Evolutionary conservation across 2,113 vertebrate species (phyloP), one percentile per base, ranked within the genome.

Genomic region (Vulpes lagopus): DNA sequence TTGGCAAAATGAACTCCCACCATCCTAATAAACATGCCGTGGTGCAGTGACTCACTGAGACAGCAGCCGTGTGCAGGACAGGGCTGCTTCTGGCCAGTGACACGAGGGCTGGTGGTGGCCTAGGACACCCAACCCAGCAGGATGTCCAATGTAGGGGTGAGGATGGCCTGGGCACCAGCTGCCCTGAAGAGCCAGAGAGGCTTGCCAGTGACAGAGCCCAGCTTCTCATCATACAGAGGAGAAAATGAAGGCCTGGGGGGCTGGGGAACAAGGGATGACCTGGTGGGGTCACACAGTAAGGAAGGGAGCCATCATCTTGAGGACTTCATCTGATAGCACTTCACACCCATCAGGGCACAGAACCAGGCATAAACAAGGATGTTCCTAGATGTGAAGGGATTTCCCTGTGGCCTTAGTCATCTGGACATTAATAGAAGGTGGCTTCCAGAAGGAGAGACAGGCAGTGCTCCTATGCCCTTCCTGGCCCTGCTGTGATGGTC

Each of bases 1-100:
- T 96, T 94, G 96, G 96, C 96, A 92, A 95, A 97, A 82, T 79
- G 97, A 97, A 94, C 92, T 92, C 97, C 35, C 11, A 4, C 57
- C 53, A 1, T 90, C 89, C 96, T 96, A 96, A 98, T 97, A 97
- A 97, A 98, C 96, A 95, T 8, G 10, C 74, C 1, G 8, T 25
- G 25, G 51, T n/a, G 11, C 89, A 30, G 79, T 92, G 97, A 97
- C 94, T 98, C 96, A 95, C n/a, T 0, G 64, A 92, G 84, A 71
- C 74, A 51, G 90, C 89, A 79, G 69, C 73, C 74, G 1, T 2
- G 69, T 81, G 67, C 4, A 0, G 79, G 80, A 89, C 14, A 43
- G 4, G 74, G 60, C 91, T 96, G 60, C 86, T 74, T 71, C 86
- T 16, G 27, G 55, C 12, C 78, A 49, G 69, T 55, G 69, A 25